Evolutionary conservation across 2,888 invertebrate genomes (phyloP), one percentile per base, ranked within the genome.

Genomic region (Xylota sylvarum): DNA sequence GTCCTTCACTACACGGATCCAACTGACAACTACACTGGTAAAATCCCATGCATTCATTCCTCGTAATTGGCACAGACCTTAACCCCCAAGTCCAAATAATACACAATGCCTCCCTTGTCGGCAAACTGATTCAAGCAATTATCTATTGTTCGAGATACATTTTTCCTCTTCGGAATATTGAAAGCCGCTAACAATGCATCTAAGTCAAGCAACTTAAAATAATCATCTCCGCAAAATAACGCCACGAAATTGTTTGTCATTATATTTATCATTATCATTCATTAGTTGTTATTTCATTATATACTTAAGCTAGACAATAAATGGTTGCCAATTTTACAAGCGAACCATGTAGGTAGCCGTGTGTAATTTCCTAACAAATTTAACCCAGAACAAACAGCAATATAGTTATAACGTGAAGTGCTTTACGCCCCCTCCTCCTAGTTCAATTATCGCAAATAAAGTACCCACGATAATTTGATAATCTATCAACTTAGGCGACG

Each of bases 401-500:
- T n/a, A n/a, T n/a, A n/a, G n/a, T n/a, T 37, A 60, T 7, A 60
- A 60, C 40, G 60, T 23, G 55, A n/a, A 23, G 9, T 12, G n/a
- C 12, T 60, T 37, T 37, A 5, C 43, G 5, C 12, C 3, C 19
- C 50, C 10, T 23, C 17, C 50, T 12, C 10, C 23, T 32, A 48
- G 10, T 35, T 74, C 27, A 46, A 48, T 78, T 56, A 79, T 30
- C 19, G 50, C 60, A 50, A 60, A 58, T 65, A 23, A 19, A 40
- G 40, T 48, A 58, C 48, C 55, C 73, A 80, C 73, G 65, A 48
- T 73, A 56, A 80, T 80, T 73, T 64, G 19, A 30, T 80, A 58
- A 50, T 58, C 65, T 73, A 64, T 64, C 27, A 27, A 50, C 19
- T 7, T 10, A 12, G 5, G 14, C 6, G 35, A 3, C 32, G 30